Percentiles rank a stretch among this genome's conserved stretches.
phyloP scores from a whole-genome alignment of 2,113 vertebrate genomes.

The Dolichallabes microphthalmus region DNA sequence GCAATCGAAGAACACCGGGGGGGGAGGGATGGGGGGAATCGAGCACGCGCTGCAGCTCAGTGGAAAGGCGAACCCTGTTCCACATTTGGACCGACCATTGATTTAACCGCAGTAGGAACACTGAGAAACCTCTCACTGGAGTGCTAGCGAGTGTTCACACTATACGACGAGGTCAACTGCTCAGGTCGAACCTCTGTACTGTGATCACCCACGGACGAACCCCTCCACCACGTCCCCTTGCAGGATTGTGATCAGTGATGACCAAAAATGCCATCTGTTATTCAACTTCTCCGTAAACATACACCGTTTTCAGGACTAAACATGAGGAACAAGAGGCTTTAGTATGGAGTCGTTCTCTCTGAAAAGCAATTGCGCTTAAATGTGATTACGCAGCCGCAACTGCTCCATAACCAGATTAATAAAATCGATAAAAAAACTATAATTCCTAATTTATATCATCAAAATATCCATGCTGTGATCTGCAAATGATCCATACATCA shows the following conservation, averaged over 20 bases:
- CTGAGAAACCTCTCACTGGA: background rate
- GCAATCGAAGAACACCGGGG: slow-evolving; percentile 30
- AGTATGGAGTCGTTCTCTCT: background rate
- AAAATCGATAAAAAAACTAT: no score
- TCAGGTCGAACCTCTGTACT: background rate
- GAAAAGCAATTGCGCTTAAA: background rate
- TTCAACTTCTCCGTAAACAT: background rate
- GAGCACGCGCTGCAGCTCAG: background rate
- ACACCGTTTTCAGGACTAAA: background rate
- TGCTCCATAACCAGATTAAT: no score
- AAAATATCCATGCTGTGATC: background rate
- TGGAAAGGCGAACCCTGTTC: slow-evolving; percentile 11
- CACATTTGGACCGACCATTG: background rate
- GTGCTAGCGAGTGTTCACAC: background rate
- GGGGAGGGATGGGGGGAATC: no score
- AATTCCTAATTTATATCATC: slow-evolving; percentile 7
- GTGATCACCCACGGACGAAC: background rate
- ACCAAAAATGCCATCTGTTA: background rate
- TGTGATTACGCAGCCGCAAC: background rate
- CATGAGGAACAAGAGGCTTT: background rate
- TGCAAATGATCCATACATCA: background rate
- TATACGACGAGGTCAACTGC: background rate
- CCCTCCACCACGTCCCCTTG: background rate
- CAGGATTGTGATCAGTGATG: background rate
- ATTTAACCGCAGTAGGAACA: slow-evolving; percentile 13